phyloP scores from a whole-genome alignment of 2,888 invertebrate genomes.

The Clusia tigrina region DNA sequence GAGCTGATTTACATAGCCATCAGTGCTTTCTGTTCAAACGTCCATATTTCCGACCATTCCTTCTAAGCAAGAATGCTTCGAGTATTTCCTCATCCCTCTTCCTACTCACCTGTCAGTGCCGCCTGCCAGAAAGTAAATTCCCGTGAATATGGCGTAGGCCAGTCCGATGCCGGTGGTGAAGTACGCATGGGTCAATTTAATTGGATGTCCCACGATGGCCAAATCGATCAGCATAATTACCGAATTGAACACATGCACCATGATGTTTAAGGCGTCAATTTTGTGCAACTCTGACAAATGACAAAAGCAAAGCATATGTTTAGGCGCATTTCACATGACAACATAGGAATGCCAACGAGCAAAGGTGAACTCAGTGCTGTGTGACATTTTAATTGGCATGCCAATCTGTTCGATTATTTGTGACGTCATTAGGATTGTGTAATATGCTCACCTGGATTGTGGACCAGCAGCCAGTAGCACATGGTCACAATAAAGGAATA shows the following conservation, averaged over 20 bases:
- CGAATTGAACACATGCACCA: slow-evolving; percentile 71
- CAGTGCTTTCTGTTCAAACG: no score
- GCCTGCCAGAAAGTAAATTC: slow-evolving; percentile 76
- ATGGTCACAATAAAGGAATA: slow-evolving; percentile 64
- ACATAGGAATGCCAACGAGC: background rate
- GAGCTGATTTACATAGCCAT: no score
- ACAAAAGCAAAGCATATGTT: background rate
- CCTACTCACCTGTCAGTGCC: slow-evolving; percentile 74
- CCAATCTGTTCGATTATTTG: background rate
- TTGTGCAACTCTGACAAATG: slow-evolving; percentile 56
- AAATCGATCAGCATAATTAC: slow-evolving; percentile 77
- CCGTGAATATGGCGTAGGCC: slow-evolving; percentile 73
- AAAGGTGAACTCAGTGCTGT: background rate
- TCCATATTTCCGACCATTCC: no score
- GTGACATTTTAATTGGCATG: slow-evolving; percentile 9
- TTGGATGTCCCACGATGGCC: slow-evolving; percentile 75
- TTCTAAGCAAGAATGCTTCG: no score
- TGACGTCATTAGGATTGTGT: background rate
- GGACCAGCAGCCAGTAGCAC: slow-evolving; percentile 69
- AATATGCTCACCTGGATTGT: slow-evolving; percentile 71
- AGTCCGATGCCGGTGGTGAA: slow-evolving; percentile 71
- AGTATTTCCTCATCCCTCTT: no score
- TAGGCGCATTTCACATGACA: slow-evolving; percentile 24
- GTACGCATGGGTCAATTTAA: slow-evolving; percentile 67
- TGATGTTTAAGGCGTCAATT: slow-evolving; percentile 63